phyloP scores from a whole-genome alignment of 2,797 vertebrate genomes.

The Cercopithecus petaurista region DNA sequence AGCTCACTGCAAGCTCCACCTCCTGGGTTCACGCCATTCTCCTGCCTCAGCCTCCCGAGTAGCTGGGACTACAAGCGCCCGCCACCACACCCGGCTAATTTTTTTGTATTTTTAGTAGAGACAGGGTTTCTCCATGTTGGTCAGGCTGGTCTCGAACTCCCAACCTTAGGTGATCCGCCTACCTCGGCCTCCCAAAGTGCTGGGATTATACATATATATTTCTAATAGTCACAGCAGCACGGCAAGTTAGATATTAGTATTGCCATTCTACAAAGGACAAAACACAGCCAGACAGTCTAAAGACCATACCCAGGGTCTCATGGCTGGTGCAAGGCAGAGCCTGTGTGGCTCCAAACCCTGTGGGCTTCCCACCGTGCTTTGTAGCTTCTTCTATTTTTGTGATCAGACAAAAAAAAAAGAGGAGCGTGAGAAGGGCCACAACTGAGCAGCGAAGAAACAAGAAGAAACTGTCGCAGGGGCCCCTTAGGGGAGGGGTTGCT shows the following conservation, averaged over 20 bases:
- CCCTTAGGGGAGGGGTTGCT: not conserved
- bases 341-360: not conserved
- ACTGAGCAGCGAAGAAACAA: not conserved
- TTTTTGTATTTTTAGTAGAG: too few relatives aligned
- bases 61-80: too few relatives aligned
- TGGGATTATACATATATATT: not conserved
- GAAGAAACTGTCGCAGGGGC: not conserved
- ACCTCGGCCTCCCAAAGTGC: too few relatives aligned
- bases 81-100: too few relatives aligned
- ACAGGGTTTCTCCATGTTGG: too few relatives aligned
- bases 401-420: not conserved
- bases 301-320: not conserved
- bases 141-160: too few relatives aligned
- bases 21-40: too few relatives aligned
- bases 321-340: not conserved
- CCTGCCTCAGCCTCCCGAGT: too few relatives aligned
- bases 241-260: not conserved
- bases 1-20: too few relatives aligned
- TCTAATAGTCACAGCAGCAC: fast-evolving
- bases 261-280: not conserved
- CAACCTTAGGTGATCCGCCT: too few relatives aligned
- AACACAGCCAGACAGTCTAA: not conserved
- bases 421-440: not conserved
- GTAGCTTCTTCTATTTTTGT: not conserved
- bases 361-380: not conserved